These are phyloP conservation scores for Agrotis puta DNA, from an alignment of 2,888 invertebrate genomes.

Conservation along the genomic window DNA sequence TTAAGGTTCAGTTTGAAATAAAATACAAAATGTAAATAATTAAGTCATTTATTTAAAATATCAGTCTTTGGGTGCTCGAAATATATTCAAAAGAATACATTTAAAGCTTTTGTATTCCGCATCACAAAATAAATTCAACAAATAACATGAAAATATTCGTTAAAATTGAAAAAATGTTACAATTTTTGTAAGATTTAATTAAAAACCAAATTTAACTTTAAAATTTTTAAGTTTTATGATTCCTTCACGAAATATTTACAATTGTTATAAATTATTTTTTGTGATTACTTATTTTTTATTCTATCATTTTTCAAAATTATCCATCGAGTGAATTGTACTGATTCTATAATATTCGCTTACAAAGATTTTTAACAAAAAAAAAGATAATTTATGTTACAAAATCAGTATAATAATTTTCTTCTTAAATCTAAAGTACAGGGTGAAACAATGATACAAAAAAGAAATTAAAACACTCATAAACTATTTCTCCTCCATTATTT, in stretches of 20 bases:
- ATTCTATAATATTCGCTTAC: conserved; percentile 25
- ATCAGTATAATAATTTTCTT: neutral
- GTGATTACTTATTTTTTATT: neutral
- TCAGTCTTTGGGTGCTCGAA: conserved; percentile 65
- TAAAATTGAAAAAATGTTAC: conserved; percentile 18
- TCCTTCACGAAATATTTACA: neutral
- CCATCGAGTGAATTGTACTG: conserved; percentile 8
- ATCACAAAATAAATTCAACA: conserved; percentile 50
- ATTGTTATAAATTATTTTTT: neutral
- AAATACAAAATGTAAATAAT: conserved; percentile 56
- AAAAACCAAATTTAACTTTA: neutral
- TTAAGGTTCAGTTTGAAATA: conserved; percentile 37
- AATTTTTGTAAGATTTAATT: neutral
- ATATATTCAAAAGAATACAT: conserved; percentile 53
- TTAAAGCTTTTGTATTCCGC: conserved; percentile 41
- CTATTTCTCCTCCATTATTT: conserved; percentile 54
- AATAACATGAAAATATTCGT: conserved; percentile 36
- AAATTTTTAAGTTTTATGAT: neutral
- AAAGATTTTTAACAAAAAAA: conserved; percentile 15
- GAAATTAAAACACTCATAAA: conserved; percentile 63
- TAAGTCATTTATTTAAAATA: conserved; percentile 61
- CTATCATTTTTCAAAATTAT: conserved; percentile 7
- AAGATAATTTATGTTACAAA: conserved; percentile 22
- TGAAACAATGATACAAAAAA: conserved; percentile 48
- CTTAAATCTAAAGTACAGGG: conserved; percentile 61